phyloP scores from a whole-genome alignment of 2,888 invertebrate species.

The Sarcophaga caerulescens region DNA sequence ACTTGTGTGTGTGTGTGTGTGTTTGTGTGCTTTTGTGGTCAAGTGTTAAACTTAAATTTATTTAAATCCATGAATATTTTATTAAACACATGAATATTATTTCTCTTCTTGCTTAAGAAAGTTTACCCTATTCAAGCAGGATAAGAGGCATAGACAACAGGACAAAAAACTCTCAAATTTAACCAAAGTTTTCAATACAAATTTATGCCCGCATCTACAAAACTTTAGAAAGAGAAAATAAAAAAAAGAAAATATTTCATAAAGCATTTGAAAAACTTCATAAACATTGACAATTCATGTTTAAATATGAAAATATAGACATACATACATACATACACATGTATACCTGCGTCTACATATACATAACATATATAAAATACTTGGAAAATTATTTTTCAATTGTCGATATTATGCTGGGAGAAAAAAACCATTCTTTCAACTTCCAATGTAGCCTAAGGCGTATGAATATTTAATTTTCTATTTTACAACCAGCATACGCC shows the following conservation, averaged over 20 bases:
- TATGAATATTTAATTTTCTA: conserved; percentile 32
- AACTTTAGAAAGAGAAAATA: not conserved
- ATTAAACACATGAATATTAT: not conserved
- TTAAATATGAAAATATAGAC: too few species aligned
- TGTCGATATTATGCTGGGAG: not conserved
- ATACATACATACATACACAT: too few species aligned
- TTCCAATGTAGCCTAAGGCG: not conserved
- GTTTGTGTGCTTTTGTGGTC: conserved; percentile 52
- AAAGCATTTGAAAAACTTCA: conserved; percentile 13
- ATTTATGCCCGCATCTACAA: conserved; percentile 31
- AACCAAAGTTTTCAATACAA: not conserved
- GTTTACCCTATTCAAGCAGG: not conserved
- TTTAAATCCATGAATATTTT: conserved; percentile 60
- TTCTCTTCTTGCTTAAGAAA: not conserved
- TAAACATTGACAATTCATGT: conserved; percentile 37
- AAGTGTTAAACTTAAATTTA: conserved; percentile 62
- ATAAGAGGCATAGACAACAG: not conserved
- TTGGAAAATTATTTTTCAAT: not conserved
- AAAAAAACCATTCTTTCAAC: not conserved
- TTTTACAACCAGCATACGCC: conserved; percentile 10
- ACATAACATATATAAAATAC: not conserved
- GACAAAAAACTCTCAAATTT: not conserved
- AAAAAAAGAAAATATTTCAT: conserved; percentile 1
- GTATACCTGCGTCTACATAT: not conserved
- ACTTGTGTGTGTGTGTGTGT: too few species aligned